These are phyloP conservation scores for Strigamia transsilvanica DNA, from an alignment of 2,888 invertebrate genomes.

Conservation along the genomic window DNA sequence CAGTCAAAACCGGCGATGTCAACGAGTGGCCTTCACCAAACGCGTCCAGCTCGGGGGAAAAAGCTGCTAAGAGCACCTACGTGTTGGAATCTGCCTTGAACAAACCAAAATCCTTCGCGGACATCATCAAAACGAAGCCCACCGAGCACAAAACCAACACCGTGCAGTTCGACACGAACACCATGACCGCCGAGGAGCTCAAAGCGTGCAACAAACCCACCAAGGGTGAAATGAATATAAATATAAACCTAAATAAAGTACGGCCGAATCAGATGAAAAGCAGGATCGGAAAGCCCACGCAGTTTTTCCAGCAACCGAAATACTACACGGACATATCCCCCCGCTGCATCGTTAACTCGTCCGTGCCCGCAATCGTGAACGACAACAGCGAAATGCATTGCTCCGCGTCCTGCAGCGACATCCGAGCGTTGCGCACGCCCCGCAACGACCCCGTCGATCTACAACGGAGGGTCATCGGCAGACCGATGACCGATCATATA, in stretches of 20 bases:
- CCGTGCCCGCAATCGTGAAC: background rate
- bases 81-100: background rate
- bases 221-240: background rate
- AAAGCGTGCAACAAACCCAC: background rate
- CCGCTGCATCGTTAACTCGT: background rate
- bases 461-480: background rate
- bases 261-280: background rate
- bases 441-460: background rate
- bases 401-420: constrained; percentile 1
- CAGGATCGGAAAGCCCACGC: background rate
- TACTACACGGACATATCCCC: constrained; percentile 22
- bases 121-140: constrained; percentile 35
- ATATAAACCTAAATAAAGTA: background rate
- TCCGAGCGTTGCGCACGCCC: background rate
- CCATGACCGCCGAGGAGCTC: background rate
- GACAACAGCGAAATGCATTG: background rate
- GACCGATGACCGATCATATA: background rate
- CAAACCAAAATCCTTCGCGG: constrained; percentile 50
- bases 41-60: background rate
- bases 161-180: background rate
- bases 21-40: constrained; percentile 20
- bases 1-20: background rate
- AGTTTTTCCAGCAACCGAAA: constrained; percentile 17
- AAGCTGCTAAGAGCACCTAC: background rate
- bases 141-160: background rate